These are phyloP conservation scores for Temnothorax nylanderi DNA, from an alignment of 1,140 invertebrate species.

Conservation along the genomic window DNA sequence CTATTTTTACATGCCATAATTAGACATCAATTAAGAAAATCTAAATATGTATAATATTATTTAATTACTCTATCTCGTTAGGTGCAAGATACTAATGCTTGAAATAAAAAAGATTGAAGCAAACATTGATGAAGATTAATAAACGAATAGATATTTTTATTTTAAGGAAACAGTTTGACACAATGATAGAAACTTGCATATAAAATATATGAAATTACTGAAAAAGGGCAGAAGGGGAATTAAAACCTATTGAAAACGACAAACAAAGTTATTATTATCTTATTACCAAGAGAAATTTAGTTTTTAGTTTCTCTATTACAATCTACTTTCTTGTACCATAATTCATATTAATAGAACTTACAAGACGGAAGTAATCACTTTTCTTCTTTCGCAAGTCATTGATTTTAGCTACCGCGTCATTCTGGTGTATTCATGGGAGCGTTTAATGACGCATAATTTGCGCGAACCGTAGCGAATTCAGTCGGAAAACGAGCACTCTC, in stretches of 20 bases:
- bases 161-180: background rate
- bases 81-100: background rate
- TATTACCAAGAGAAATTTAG: background rate
- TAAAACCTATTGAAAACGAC: background rate
- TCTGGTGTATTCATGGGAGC: conserved; percentile 17
- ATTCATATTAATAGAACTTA: background rate
- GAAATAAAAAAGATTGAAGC: background rate
- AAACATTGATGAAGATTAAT: background rate
- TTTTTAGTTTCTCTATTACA: background rate
- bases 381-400: conserved; percentile 15
- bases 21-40: background rate
- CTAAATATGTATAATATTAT: background rate
- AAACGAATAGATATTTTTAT: background rate
- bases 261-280: background rate
- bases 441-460: conserved; percentile 40
- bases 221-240: background rate
- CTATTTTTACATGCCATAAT: background rate
- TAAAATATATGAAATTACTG: background rate
- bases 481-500: conserved; percentile 22
- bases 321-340: background rate
- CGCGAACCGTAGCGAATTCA: conserved; percentile 25
- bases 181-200: background rate
- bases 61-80: background rate
- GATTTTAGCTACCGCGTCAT: background rate
- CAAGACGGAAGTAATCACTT: conserved; percentile 1